phyloP scores from a whole-genome alignment of 2,797 vertebrate genomes.

The Zalophus californianus region DNA sequence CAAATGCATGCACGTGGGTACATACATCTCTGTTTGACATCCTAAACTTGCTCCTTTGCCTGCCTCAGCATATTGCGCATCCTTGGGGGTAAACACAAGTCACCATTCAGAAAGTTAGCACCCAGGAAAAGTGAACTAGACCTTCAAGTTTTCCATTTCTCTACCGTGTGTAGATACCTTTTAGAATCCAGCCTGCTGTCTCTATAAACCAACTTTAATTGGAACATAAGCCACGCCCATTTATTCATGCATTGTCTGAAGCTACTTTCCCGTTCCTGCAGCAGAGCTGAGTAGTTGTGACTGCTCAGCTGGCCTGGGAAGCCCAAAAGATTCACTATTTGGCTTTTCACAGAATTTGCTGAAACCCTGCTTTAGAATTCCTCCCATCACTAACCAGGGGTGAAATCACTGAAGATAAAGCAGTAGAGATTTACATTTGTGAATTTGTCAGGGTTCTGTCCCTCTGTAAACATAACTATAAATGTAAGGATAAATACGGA shows the following conservation, averaged over 20 bases:
- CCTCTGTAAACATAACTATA: background rate
- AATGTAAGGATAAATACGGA: background rate
- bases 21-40: background rate
- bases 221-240: background rate
- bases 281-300: background rate
- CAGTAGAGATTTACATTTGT: background rate
- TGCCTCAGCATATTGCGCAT: background rate
- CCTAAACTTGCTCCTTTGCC: background rate
- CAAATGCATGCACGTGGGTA: background rate
- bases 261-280: background rate
- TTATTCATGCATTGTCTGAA: background rate
- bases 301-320: background rate
- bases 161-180: background rate
- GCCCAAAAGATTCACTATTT: background rate
- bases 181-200: background rate
- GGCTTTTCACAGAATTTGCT: background rate
- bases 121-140: background rate
- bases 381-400: background rate
- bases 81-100: background rate
- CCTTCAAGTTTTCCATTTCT: background rate
- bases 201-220: background rate
- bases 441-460: background rate
- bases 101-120: background rate
- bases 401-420: background rate
- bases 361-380: background rate